These are phyloP conservation scores for Drosophila seguyi DNA, from an alignment of 1,140 invertebrate genomes.

Conservation along the genomic window DNA sequence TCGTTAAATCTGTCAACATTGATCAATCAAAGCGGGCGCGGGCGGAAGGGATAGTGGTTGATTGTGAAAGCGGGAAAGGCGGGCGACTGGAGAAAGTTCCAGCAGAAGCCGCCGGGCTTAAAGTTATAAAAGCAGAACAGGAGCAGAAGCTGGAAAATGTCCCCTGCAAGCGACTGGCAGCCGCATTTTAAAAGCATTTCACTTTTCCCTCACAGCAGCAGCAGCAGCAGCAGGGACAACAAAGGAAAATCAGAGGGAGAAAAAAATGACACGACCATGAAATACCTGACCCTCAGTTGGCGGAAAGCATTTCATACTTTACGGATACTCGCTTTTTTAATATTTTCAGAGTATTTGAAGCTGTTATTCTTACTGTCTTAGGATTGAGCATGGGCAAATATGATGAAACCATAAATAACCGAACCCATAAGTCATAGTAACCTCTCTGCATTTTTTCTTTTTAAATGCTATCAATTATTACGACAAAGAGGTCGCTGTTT, in stretches of 20 bases:
- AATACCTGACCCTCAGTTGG: not conserved
- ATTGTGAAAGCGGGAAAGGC: constrained; percentile 1
- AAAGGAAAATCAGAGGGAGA: constrained; percentile 22
- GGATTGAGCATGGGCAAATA: too few relatives aligned
- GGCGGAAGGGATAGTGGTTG: not conserved
- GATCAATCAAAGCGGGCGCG: constrained; percentile 63
- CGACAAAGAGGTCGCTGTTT: too few relatives aligned
- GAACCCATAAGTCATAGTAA: not conserved
- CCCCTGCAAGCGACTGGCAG: constrained; percentile 24
- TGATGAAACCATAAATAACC: not conserved
- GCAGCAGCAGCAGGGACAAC: constrained; percentile 5
- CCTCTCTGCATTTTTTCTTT: not conserved
- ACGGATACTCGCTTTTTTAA: too few relatives aligned
- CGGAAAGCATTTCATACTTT: not conserved
- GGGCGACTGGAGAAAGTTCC: constrained; percentile 20
- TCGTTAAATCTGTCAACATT: constrained; percentile 84
- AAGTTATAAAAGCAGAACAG: constrained; percentile 34
- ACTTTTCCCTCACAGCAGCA: constrained; percentile 5
- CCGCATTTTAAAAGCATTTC: constrained; percentile 45
- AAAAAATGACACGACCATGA: constrained; percentile 2
- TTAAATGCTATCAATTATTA: not conserved
- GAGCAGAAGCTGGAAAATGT: constrained; percentile 8
- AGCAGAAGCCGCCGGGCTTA: constrained; percentile 12
- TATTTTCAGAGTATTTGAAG: too few relatives aligned
- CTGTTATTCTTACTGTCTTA: too few relatives aligned